Evolutionary conservation across 2,797 vertebrate genomes (phyloP), one percentile per base, ranked within the genome.

Genomic region (Smutsia gigantea): DNA sequence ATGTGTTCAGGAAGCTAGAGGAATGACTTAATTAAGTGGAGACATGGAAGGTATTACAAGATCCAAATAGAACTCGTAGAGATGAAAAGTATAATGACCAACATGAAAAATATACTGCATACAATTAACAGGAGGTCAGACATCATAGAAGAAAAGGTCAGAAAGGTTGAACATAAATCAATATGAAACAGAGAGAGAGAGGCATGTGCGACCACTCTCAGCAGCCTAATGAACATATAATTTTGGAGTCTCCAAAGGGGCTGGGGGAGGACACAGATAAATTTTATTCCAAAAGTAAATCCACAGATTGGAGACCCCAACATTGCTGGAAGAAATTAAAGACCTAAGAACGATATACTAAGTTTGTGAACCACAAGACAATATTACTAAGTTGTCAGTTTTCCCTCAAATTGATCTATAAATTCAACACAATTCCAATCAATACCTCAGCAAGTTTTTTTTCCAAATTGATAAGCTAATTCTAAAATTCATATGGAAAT

Each of bases 291-390:
- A 75, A 69, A 9, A 49, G 4, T 87, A 96, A 93, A 79, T n/a
- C 1, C 42, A n/a, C 7, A 55, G n/a, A 87, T 85, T 49, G 9
- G 85, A 85, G 61, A 91, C 4, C 4, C 63, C 34, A 75, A 66
- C 12, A 85, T 64, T 64, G 21, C 42, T 92, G 12, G 42, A 19
- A 92, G n/a, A 83, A 92, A 87, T 79, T 94, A 74, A 89, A 93
- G 27, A 53, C 55, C 18, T 39, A 55, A 82, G 27, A 74, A 88
- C 77, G 59, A 63, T 39, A 66, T 57, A 57, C 2, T 39, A 49
- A 96, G 49, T 69, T 84, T 27, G 39, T 68, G 39, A 92, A 57
- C 49, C 37, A 72, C 25, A 93, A 88, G 46, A 55, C 10, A 63
- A 25, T 79, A 63, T 78, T 53, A 39, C 53, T 71, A 77, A 83